Evolutionary conservation across 2,888 invertebrate genomes (phyloP).

Genomic region (Creontiades dilutus): DNA sequence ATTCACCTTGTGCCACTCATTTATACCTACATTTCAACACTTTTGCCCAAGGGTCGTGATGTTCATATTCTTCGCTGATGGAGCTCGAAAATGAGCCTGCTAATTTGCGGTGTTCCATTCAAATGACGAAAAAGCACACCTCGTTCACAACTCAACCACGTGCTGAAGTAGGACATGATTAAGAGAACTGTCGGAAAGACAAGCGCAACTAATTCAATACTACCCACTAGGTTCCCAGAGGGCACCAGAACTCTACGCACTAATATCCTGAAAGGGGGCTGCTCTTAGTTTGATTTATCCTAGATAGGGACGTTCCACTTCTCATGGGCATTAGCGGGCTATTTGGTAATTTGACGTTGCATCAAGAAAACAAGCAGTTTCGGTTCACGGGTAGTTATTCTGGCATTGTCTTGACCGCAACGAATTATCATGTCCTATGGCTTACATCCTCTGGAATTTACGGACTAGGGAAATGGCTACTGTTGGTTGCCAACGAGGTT

Average conservation of each 20-base stretch:
- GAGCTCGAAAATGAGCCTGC: too few relatives aligned
- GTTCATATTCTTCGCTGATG: too few relatives aligned
- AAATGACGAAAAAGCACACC: too few relatives aligned
- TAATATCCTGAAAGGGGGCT: conserved; percentile 44
- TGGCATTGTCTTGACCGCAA: neutral
- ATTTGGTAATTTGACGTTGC: conserved; percentile 46
- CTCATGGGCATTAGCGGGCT: conserved; percentile 57
- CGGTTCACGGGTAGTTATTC: neutral
- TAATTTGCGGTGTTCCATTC: too few relatives aligned
- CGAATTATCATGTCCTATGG: neutral
- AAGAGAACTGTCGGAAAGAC: conserved; percentile 11
- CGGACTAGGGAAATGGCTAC: too few relatives aligned
- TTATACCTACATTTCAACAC: too few relatives aligned
- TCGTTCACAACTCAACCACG: neutral
- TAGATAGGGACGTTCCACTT: conserved; percentile 65
- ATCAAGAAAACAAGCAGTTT: conserved; percentile 4
- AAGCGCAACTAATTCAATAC: conserved; percentile 12
- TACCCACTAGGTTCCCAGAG: conserved; percentile 20
- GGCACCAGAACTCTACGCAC: conserved; percentile 29
- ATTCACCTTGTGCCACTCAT: too few relatives aligned
- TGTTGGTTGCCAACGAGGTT: too few relatives aligned
- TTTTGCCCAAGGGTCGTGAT: too few relatives aligned
- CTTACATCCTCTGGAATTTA: too few relatives aligned
- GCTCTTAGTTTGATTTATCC: conserved; percentile 53
- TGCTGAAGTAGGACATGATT: neutral